phyloP scores from a whole-genome alignment of 2,888 invertebrate genomes.

The Ectemnius cavifrons region DNA sequence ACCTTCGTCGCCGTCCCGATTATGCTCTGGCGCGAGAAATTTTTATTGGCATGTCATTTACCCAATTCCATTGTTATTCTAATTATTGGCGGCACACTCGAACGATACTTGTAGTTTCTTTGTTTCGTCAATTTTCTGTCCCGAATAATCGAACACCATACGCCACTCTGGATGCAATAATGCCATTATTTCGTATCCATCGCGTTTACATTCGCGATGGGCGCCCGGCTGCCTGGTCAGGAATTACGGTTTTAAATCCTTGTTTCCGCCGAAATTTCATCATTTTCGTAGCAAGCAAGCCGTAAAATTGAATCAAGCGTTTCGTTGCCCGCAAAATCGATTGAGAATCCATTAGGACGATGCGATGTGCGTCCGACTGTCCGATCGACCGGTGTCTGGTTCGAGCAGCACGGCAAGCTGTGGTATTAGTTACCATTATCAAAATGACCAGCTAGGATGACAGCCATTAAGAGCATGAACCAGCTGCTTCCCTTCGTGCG shows the following conservation, averaged over 20 bases:
- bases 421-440: slow-evolving; percentile 67
- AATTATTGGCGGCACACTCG: slow-evolving; percentile 14
- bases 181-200: slow-evolving; percentile 49
- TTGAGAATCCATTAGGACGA: slow-evolving; percentile 13
- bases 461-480: slow-evolving; percentile 64
- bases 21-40: too few relatives aligned
- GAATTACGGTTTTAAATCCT: not conserved
- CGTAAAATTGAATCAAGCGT: not conserved
- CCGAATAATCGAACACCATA: slow-evolving; percentile 50
- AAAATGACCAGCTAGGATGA: slow-evolving; percentile 67
- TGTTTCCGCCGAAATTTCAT: too few relatives aligned
- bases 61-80: not conserved
- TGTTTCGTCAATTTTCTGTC: slow-evolving; percentile 24
- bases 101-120: slow-evolving; percentile 5
- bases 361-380: slow-evolving; percentile 27
- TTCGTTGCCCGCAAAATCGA: not conserved
- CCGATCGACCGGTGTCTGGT: slow-evolving; percentile 46
- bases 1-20: not conserved
- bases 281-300: not conserved
- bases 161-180: slow-evolving; percentile 50
- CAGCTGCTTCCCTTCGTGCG: slow-evolving; percentile 63
- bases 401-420: slow-evolving; percentile 9
- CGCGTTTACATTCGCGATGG: slow-evolving; percentile 48
- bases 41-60: too few relatives aligned
- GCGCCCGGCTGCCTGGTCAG: not conserved